These are phyloP conservation scores for Heliconius ismenius DNA, from an alignment of 2,888 invertebrate genomes.

Conservation along the genomic window DNA sequence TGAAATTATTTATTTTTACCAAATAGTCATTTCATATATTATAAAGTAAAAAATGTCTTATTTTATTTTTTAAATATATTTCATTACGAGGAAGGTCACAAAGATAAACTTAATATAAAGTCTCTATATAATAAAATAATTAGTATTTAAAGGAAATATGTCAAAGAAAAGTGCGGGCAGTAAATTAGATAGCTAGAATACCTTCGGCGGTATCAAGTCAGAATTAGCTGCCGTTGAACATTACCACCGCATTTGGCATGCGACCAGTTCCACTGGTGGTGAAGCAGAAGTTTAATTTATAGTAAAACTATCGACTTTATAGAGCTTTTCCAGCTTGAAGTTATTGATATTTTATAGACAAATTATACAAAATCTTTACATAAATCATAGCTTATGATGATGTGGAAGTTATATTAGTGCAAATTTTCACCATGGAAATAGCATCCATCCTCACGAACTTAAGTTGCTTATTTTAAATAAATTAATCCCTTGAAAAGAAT, in stretches of 20 bases:
- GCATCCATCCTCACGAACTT: too few species aligned
- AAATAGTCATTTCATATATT: too few species aligned
- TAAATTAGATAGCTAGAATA: constrained; percentile 46
- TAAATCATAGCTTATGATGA: not conserved
- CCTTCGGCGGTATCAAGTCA: constrained; percentile 45
- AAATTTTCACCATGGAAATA: too few species aligned
- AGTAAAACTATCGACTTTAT: not conserved
- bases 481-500: too few species aligned
- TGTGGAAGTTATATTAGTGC: too few species aligned
- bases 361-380: not conserved
- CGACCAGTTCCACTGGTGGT: constrained; percentile 37
- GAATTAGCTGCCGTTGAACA: constrained; percentile 49
- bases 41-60: not conserved
- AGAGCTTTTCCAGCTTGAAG: not conserved
- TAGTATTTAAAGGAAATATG: constrained; percentile 35
- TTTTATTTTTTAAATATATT: not conserved
- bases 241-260: constrained; percentile 52
- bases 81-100: not conserved
- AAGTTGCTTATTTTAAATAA: too few species aligned
- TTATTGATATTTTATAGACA: not conserved
- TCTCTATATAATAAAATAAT: constrained; percentile 10
- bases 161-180: constrained; percentile 34
- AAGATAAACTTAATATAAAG: not conserved
- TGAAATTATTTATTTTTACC: not conserved
- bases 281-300: constrained; percentile 16